Evolutionary conservation across 2,888 invertebrate genomes (phyloP), one percentile per base, ranked within the genome.

Genomic region (Frankliniella intonsa): DNA sequence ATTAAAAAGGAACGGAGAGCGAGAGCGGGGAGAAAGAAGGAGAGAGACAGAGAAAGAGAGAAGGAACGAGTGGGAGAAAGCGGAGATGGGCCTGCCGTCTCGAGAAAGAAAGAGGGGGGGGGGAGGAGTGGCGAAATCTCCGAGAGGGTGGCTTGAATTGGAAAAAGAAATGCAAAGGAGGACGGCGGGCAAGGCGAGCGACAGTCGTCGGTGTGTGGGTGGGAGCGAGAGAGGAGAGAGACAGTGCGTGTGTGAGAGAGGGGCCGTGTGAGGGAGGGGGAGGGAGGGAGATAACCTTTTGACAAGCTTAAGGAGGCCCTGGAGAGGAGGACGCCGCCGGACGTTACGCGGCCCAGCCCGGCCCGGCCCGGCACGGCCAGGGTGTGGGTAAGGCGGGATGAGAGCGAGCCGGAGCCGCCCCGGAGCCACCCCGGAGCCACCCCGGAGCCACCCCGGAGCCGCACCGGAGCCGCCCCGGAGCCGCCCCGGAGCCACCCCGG

Each of bases 101-200:
- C 38, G 62, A 62, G 7, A 17, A 14, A 17, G 62, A 17, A 62
- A 17, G 62, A 17, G 38, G 62, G 14, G 62, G 62, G 62, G 17
- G 62, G 62, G 62, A 17, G 62, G 62, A 38, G 38, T 38, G 38
- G 12, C 55, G 17, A 19, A 55, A 55, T 55, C 55, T 55, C 55
- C 55, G 14, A 55, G 55, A 22, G 69, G 69, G 69, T 76, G 69
- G 69, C 69, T 76, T 76, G 69, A 76, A 76, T 76, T 76, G 69
- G 69, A 76, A 76, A 76, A 76, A 76, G 69, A 76, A 76, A 76
- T 76, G 69, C 69, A 76, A 76, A 76, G 69, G 25, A 76, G 69
- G 22, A 76, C 62, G 62, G 17, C 62, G 62, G 62, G n/a, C 62
- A 76, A 22, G 69, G 69, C 69, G 11, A 22, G 69, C 69, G 69